Percentiles rank a stretch among this genome's conserved stretches.
Conservation (phyloP, 2,113 vertebrate genomes). For the Vireo altiloquus region DNA sequence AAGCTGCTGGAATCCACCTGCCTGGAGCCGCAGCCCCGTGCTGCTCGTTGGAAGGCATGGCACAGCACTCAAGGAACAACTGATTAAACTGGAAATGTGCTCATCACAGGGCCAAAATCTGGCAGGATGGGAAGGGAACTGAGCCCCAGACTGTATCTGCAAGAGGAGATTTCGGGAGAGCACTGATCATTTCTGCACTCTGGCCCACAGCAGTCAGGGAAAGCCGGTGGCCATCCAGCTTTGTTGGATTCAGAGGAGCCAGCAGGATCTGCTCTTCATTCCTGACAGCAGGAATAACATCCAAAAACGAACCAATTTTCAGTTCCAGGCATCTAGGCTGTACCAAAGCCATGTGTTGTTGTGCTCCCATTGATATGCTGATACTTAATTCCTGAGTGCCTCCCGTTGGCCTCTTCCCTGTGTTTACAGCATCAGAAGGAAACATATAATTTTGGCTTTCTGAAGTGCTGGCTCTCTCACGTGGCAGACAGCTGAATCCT, state of each 20-base stretch:
- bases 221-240: neutral
- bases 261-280: neutral
- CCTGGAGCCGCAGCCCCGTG: neutral
- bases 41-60: neutral
- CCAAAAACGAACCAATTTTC: neutral
- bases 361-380: neutral
- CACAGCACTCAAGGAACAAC: neutral
- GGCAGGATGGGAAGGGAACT: neutral
- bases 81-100: neutral
- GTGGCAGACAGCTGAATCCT: slow-evolving; percentile 7
- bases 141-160: neutral
- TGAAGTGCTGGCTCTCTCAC: neutral
- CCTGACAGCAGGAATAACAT: neutral
- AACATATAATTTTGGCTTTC: neutral
- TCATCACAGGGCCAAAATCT: neutral
- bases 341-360: neutral
- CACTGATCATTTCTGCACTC: neutral
- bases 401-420: neutral
- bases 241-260: neutral
- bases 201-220: neutral
- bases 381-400: neutral
- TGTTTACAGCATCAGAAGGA: neutral
- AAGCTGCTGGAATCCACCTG: neutral
- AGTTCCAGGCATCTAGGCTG: rapidly evolving
- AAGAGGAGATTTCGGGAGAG: neutral